Percentiles rank a stretch among this genome's conserved stretches.
phyloP scores from a whole-genome alignment of 1,140 invertebrate genomes.

The Macrocentrus cingulum region DNA sequence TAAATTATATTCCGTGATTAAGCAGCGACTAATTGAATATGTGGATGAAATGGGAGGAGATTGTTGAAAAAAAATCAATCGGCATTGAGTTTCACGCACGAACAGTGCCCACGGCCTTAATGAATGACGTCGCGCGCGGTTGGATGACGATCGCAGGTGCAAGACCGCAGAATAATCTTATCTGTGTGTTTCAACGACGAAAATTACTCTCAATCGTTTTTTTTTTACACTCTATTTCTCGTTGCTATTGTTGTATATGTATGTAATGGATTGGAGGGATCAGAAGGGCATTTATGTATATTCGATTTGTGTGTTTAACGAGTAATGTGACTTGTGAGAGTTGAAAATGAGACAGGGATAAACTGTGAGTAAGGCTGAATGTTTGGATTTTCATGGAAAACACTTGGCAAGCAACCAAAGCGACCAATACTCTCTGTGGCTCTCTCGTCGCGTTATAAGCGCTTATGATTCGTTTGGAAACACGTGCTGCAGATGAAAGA shows the following conservation, averaged over 20 bases:
- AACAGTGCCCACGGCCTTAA: constrained; percentile 7
- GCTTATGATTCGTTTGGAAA: too few relatives aligned
- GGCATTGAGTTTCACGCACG: constrained; percentile 3
- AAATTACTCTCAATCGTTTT: too few relatives aligned
- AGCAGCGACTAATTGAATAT: background rate
- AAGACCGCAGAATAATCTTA: constrained; percentile 8
- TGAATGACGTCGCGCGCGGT: constrained; percentile 11
- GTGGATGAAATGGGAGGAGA: background rate
- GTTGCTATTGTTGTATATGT: too few relatives aligned
- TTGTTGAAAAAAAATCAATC: background rate
- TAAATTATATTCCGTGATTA: too few relatives aligned
- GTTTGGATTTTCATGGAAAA: constrained; percentile 4
- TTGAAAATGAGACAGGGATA: too few relatives aligned
- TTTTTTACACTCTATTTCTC: too few relatives aligned
- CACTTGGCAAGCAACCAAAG: background rate
- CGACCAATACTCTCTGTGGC: too few relatives aligned
- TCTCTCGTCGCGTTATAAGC: background rate
- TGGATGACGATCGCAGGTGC: constrained; percentile 18
- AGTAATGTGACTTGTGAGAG: too few relatives aligned
- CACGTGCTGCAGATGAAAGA: background rate
- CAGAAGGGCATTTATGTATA: too few relatives aligned
- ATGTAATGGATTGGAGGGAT: too few relatives aligned
- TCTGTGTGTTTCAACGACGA: background rate
- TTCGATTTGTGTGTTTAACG: too few relatives aligned
- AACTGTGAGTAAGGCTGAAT: too few relatives aligned